A percentile compares a stretch with the other conserved stretches of the same genome.
Conservation (phyloP, 2,888 invertebrate species). For the Pedicia rivosa region DNA sequence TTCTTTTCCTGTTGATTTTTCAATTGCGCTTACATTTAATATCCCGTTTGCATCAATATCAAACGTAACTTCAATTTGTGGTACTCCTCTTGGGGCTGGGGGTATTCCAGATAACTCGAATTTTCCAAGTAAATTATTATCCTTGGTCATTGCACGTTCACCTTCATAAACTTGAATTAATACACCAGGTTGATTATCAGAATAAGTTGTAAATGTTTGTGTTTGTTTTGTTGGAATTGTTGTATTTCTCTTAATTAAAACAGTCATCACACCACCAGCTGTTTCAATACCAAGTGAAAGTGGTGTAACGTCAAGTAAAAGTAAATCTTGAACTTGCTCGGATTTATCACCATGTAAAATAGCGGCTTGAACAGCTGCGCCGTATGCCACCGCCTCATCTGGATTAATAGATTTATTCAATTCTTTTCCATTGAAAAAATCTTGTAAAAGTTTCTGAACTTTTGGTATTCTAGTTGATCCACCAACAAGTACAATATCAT, state of each 20-base stretch:
- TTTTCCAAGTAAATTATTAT: constrained; percentile 86
- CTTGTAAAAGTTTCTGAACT: constrained; percentile 54
- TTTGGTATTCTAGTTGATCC: constrained; percentile 70
- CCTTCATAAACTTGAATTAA: constrained; percentile 70
- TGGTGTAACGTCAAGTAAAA: constrained; percentile 50
- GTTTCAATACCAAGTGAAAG: constrained; percentile 63
- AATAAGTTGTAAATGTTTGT: constrained; percentile 61
- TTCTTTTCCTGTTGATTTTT: constrained; percentile 80
- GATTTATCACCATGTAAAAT: constrained; percentile 53
- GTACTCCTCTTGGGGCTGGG: constrained; percentile 76
- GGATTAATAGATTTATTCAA: constrained; percentile 65
- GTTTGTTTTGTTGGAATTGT: constrained; percentile 57
- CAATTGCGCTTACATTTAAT: constrained; percentile 81
- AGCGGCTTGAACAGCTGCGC: constrained; percentile 61
- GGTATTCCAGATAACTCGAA: constrained; percentile 93
- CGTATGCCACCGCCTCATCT: constrained; percentile 68
- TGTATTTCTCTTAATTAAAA: constrained; percentile 53
- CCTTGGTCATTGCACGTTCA: constrained; percentile 85
- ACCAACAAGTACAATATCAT: constrained; percentile 69
- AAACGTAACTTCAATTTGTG: constrained; percentile 73
- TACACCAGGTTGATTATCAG: constrained; percentile 66
- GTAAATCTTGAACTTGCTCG: constrained; percentile 54
- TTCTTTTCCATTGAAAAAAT: constrained; percentile 57
- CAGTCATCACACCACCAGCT: constrained; percentile 67
- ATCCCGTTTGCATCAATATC: constrained; percentile 86